Evolutionary conservation across 2,797 vertebrate genomes (phyloP), one percentile per base, ranked within the genome.

Genomic region (Phaenicophaeus curvirostris): DNA sequence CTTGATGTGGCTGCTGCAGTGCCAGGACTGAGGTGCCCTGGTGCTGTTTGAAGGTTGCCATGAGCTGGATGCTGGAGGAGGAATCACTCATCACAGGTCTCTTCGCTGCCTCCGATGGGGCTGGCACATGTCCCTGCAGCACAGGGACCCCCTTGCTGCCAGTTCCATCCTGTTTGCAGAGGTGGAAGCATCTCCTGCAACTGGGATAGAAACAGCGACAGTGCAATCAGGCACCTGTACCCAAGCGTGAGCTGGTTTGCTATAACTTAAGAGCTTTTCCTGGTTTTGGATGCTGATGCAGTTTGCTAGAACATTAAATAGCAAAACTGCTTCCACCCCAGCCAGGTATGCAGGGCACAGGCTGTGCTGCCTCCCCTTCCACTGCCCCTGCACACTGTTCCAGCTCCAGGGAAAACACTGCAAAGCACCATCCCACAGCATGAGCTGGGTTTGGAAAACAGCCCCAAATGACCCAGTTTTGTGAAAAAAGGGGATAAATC

Each of bases 11-110:
- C 71, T 81, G 87, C 46, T 0, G 37, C 69, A 59, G 8, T 2
- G 44, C 66, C 0, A 8, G 61, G 61, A 9, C 61, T 0, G 2
- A 87, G 76, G 25, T 67, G 65, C 30, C 66, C 76, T 85, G 1
- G 1, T 0, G 2, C 33, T n/a, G 24, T 35, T 25, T 25, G 44
- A 77, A 37, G 0, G 2, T 41, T 81, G 87, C 37, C 41, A 18
- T 0, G 9, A 81, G 54, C 65, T 59, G 83, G 20, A 25, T 37
- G 69, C 53, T 48, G 82, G 6, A 66, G 39, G 13, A 48, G n/a
- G 30, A 33, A 25, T 19, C 46, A 31, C 11, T 8, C 1, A 0
- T 55, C 10, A 4, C 19, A 53, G 33, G 39, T 87, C 13, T 42
- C 14, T 27, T 89, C 51, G 8, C 6, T 4, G 19, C 8, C 19